phyloP scores from a whole-genome alignment of 2,888 invertebrate species.

The Loripinus fragilis region DNA sequence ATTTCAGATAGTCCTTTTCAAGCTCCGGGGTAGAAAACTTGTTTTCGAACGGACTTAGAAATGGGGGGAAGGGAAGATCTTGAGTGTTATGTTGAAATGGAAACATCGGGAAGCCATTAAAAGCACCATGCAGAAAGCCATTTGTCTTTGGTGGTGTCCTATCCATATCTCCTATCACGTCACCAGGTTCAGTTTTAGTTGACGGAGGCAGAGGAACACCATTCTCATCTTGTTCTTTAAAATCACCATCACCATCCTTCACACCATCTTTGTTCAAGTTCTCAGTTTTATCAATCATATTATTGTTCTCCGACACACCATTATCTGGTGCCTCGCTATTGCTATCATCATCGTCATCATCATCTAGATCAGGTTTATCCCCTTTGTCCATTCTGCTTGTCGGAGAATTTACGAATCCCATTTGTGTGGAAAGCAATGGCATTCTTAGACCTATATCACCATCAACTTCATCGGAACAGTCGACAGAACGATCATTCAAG shows the following conservation, averaged over 20 bases:
- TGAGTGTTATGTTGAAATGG: conserved; percentile 73
- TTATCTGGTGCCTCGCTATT: conserved; percentile 8
- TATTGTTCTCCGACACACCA: conserved; percentile 52
- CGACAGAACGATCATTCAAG: conserved; percentile 39
- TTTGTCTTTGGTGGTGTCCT: conserved; percentile 65
- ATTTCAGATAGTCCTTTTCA: conserved; percentile 78
- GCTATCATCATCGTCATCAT: conserved; percentile 18
- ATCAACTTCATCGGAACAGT: conserved; percentile 55
- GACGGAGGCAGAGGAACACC: conserved; percentile 56
- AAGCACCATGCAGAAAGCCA: conserved; percentile 69
- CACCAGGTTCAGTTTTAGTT: conserved; percentile 41
- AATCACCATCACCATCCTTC: neutral
- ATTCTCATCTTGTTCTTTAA: conserved; percentile 35
- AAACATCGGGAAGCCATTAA: conserved; percentile 72
- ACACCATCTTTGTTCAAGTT: neutral
- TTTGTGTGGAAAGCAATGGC: conserved; percentile 45
- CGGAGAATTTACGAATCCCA: conserved; percentile 6
- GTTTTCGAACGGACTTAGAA: conserved; percentile 75
- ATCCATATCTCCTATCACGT: conserved; percentile 30
- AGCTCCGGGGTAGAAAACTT: conserved; percentile 70
- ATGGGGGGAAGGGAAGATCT: conserved; percentile 73
- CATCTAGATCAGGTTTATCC: conserved; percentile 19
- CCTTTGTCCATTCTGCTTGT: conserved; percentile 3
- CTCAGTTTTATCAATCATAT: conserved; percentile 45
- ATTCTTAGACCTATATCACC: conserved; percentile 41